phyloP scores from a whole-genome alignment of 2,888 invertebrate species.

The Julus scandinavius region DNA sequence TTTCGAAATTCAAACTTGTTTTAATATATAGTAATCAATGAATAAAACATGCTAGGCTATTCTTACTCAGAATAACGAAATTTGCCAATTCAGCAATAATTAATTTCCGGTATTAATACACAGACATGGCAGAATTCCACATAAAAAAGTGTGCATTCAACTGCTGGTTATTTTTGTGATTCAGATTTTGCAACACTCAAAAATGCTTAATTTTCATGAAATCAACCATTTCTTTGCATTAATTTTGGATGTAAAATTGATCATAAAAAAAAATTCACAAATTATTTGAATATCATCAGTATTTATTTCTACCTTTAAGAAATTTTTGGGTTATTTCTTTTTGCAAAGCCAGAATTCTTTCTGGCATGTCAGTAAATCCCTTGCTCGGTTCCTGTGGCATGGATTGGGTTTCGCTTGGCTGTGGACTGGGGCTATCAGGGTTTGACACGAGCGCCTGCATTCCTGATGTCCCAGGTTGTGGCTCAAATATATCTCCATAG shows the following conservation, averaged over 20 bases:
- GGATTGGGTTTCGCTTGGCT: not conserved
- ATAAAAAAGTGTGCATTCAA: too few species aligned
- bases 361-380: not conserved
- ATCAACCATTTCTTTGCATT: too few species aligned
- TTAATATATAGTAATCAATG: not conserved
- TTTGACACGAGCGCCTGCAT: not conserved
- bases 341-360: not conserved
- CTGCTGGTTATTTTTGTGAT: too few species aligned
- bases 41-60: not conserved
- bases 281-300: not conserved
- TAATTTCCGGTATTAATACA: too few species aligned
- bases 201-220: too few species aligned
- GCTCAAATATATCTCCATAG: not conserved
- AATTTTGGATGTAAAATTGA: too few species aligned
- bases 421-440: not conserved
- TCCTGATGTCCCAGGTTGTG: conserved; percentile 14
- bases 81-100: not conserved
- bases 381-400: not conserved
- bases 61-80: not conserved
- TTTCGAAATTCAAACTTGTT: not conserved
- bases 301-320: conserved; percentile 6
- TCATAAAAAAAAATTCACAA: not conserved
- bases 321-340: conserved; percentile 36
- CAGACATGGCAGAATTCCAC: too few species aligned
- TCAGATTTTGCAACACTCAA: too few species aligned